A percentile compares a stretch with the other conserved stretches of the same genome.
Evolutionary conservation across 2,797 vertebrate genomes (phyloP).

Genomic region (Dicrostonyx torquatus): DNA sequence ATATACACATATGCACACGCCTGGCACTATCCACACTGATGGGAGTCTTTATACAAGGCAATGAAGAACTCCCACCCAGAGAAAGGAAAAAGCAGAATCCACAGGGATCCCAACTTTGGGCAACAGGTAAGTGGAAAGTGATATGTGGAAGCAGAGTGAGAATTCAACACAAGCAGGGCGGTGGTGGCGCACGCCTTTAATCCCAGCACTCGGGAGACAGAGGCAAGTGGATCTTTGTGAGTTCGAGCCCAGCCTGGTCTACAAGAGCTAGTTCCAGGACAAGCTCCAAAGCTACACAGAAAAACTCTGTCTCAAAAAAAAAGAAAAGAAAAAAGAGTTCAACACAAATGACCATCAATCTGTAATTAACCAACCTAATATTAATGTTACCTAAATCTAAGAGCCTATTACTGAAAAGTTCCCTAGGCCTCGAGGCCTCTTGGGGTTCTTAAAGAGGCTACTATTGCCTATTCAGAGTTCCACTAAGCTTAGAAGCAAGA

Average conservation of each 20-base stretch:
- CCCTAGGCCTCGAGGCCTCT: background rate
- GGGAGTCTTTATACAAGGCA: background rate
- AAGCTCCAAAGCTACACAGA: too few relatives aligned
- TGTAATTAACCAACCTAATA: background rate
- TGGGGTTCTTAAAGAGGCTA: background rate
- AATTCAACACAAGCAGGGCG: background rate
- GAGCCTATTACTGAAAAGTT: background rate
- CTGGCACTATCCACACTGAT: background rate
- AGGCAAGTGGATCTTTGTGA: too few relatives aligned
- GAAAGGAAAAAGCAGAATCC: background rate
- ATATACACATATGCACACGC: too few relatives aligned
- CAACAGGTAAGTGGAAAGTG: background rate
- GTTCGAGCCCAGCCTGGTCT: too few relatives aligned
- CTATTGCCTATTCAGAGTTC: background rate
- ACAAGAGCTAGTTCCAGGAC: too few relatives aligned
- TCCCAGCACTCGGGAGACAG: too few relatives aligned
- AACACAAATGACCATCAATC: too few relatives aligned
- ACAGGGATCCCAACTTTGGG: background rate
- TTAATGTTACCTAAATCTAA: background rate
- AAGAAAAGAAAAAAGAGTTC: background rate
- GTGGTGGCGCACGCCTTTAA: too few relatives aligned
- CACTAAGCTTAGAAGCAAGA: background rate
- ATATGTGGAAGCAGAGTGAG: background rate
- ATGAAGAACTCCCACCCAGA: background rate
- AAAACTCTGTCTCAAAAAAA: too few relatives aligned